Conservation (phyloP, 1,140 invertebrate genomes). For the Riptortus pedestris region DNA sequence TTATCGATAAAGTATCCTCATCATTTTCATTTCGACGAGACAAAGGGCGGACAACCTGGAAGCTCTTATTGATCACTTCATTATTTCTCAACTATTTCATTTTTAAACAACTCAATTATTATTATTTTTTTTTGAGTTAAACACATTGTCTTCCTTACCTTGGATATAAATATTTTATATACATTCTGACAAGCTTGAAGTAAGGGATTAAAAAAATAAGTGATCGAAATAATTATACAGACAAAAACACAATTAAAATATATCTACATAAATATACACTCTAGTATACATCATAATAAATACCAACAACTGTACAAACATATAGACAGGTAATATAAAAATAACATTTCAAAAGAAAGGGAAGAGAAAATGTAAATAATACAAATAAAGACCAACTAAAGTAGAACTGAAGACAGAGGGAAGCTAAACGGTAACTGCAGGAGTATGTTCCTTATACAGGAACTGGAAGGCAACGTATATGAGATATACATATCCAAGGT, state of each 20-base stretch:
- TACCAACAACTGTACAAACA: background rate
- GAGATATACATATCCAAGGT: constrained; percentile 28
- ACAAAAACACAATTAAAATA: background rate
- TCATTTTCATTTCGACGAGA: background rate
- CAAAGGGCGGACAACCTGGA: constrained; percentile 1
- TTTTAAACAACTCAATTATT: background rate
- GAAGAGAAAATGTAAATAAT: background rate
- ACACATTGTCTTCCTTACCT: constrained; percentile 23
- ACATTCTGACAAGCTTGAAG: constrained; percentile 12
- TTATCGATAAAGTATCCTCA: background rate
- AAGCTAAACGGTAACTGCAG: constrained; percentile 24
- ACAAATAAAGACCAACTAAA: background rate
- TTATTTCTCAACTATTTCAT: background rate
- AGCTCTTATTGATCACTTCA: constrained; percentile 3
- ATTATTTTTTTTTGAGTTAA: background rate
- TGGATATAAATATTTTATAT: constrained; percentile 25
- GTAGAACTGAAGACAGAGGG: constrained; percentile 9
- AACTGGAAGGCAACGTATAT: constrained; percentile 28
- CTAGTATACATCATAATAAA: background rate
- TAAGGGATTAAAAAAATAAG: constrained; percentile 10
- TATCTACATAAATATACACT: background rate
- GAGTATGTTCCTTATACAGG: constrained; percentile 20
- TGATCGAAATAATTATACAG: background rate
- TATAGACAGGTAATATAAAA: background rate
- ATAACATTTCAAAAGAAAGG: too few relatives aligned